phyloP scores from a whole-genome alignment of 2,113 vertebrate species.

The Piprites chloris region DNA sequence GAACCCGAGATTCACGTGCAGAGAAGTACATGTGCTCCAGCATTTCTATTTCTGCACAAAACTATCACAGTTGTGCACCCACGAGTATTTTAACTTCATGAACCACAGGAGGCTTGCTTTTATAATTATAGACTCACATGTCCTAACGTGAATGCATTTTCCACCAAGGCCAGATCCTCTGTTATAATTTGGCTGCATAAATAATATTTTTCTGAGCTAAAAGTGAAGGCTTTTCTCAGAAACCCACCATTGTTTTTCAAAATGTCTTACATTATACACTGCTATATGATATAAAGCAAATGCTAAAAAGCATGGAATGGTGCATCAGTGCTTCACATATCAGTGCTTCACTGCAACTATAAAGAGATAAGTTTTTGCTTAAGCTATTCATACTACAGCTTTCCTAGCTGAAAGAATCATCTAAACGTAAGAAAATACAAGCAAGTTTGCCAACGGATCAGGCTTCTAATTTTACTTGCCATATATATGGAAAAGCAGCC shows the following conservation, averaged over 20 bases:
- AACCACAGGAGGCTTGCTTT: not conserved
- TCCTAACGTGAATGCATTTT: not conserved
- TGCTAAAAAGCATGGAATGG: not conserved
- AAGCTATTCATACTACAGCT: not conserved
- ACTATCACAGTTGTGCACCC: not conserved
- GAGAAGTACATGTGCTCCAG: not conserved
- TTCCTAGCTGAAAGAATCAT: not conserved
- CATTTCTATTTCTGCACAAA: constrained; percentile 26
- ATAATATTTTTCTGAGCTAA: not conserved
- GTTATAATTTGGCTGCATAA: not conserved
- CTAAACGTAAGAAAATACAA: not conserved
- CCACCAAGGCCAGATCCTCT: not conserved
- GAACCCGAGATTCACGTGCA: not conserved
- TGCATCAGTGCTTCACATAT: not conserved
- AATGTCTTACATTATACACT: not conserved
- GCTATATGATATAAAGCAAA: not conserved
- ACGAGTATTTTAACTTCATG: not conserved
- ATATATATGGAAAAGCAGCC: not conserved
- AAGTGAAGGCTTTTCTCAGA: not conserved
- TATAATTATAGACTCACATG: not conserved
- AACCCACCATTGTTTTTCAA: not conserved
- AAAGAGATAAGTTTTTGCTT: not conserved
- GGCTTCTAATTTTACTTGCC: not conserved
- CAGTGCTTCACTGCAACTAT: not conserved
- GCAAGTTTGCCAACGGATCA: not conserved